phyloP scores from a whole-genome alignment of 2,888 invertebrate species.

The Caenorhabditis sp. region DNA sequence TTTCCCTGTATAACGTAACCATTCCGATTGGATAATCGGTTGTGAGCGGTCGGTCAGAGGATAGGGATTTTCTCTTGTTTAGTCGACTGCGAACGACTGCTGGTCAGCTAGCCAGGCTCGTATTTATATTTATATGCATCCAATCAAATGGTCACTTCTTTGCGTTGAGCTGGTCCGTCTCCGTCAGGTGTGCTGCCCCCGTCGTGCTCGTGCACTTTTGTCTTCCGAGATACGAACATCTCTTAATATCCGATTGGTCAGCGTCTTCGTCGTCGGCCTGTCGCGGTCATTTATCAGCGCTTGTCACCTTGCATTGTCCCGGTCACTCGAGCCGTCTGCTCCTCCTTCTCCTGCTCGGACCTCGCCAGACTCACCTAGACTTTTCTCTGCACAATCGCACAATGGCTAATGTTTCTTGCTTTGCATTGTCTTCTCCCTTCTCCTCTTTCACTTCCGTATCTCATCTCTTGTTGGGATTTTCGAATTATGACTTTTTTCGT shows the following conservation, averaged over 20 bases:
- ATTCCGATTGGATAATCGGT: constrained; percentile 20
- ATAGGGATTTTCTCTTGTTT: constrained; percentile 17
- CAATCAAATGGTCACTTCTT: not conserved
- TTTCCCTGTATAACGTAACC: constrained; percentile 28
- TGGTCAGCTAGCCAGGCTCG: not conserved
- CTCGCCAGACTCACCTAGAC: constrained; percentile 36
- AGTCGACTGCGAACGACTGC: not conserved
- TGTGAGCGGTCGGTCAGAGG: not conserved
- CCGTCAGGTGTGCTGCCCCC: constrained; percentile 51
- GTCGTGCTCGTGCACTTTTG: constrained; percentile 45
- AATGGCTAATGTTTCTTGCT: constrained; percentile 30
- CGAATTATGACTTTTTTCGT: too few relatives aligned
- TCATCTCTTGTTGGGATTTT: too few relatives aligned
- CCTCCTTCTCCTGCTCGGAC: constrained; percentile 43
- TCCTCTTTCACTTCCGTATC: too few relatives aligned
- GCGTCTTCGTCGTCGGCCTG: constrained; percentile 36
- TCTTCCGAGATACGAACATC: constrained; percentile 35
- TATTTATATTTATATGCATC: not conserved
- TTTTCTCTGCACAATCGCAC: constrained; percentile 12
- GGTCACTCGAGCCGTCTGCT: constrained; percentile 57
- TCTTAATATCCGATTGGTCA: constrained; percentile 44
- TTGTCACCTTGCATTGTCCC: constrained; percentile 56
- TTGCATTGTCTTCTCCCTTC: constrained; percentile 24
- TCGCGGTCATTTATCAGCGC: constrained; percentile 64
- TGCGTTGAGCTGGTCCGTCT: not conserved